Evolutionary conservation across 2,888 invertebrate species (phyloP), one percentile per base, ranked within the genome.

Genomic region (Phyllotreta striolata): DNA sequence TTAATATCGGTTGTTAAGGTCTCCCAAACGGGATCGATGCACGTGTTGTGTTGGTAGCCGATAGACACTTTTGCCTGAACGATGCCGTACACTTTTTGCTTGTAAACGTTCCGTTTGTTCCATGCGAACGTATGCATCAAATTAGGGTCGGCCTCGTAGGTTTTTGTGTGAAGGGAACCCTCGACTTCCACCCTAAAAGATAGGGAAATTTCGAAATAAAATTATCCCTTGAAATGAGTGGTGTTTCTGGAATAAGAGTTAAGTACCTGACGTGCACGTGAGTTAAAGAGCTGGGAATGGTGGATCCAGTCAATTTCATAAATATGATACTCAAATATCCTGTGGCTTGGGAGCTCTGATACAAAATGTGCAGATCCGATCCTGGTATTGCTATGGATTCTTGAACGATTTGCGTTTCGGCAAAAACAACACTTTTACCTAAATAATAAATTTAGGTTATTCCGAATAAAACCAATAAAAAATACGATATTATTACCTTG

Each of bases 101-200:
- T 93, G 83, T 98, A 99, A 44, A 97, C 96, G 81, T 99, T 98
- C 67, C 95, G 86, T 80, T 97, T 94, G 81, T 97, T 96, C 99
- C 99, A 99, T 1, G 96, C 94, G 80, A 97, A 99, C 6, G 94
- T 95, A 81, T 97, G 96, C 56, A 93, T 93, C 64, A 99, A 84
- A 79, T 95, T 93, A 0, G 97, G 95, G 81, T 97, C 97, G 0
- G 98, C 97, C 82, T 98, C 98, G 80, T 98, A 97, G 0, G 91
- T 91, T 81, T 93, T 92, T 9, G 95, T 91, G 81, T 96, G 93
- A 9, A 95, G 84, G 1, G 95, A 93, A 4, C 98, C 98, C 82
- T 97, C 96, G 14, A 76, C 95, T 77, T 93, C 93, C 9, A 68
- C 68, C 43, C 67, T 67, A 34, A 55, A 40, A 55, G 14, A 5